phyloP scores from a whole-genome alignment of 1,140 invertebrate genomes.

The Tetragonula clypearis region DNA sequence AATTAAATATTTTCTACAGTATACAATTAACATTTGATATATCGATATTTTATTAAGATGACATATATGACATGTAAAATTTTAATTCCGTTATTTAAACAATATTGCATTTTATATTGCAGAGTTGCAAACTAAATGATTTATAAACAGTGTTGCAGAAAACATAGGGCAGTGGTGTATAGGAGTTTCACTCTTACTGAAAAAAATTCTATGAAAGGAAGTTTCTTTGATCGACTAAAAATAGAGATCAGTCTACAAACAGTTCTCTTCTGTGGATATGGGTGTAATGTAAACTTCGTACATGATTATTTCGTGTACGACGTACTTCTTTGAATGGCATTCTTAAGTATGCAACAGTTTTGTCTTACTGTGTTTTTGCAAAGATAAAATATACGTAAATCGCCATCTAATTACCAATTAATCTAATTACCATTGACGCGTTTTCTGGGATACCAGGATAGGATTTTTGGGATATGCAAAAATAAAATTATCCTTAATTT shows the following conservation, averaged over 20 bases:
- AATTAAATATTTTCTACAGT: background rate
- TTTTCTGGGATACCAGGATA: background rate
- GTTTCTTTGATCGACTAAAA: slow-evolving; percentile 74
- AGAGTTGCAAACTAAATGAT: background rate
- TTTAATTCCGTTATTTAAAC: background rate
- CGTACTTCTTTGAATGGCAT: background rate
- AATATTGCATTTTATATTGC: background rate
- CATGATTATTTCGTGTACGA: background rate
- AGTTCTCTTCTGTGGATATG: background rate
- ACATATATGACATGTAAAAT: background rate
- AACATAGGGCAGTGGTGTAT: slow-evolving; percentile 66
- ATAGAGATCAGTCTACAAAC: slow-evolving; percentile 61
- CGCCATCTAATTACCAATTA: background rate
- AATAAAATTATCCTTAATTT: slow-evolving; percentile 42
- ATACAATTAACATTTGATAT: background rate
- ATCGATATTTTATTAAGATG: background rate
- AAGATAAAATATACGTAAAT: no score
- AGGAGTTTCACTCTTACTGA: slow-evolving; percentile 48
- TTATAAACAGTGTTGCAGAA: background rate
- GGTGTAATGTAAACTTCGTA: background rate
- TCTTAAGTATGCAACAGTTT: background rate
- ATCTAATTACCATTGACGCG: no score
- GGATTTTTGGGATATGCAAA: background rate
- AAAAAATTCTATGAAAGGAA: slow-evolving; percentile 38
- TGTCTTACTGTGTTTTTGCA: background rate